Evolutionary conservation across 2,888 invertebrate species (phyloP).

Genomic region (Megalurothrips usitatus): DNA sequence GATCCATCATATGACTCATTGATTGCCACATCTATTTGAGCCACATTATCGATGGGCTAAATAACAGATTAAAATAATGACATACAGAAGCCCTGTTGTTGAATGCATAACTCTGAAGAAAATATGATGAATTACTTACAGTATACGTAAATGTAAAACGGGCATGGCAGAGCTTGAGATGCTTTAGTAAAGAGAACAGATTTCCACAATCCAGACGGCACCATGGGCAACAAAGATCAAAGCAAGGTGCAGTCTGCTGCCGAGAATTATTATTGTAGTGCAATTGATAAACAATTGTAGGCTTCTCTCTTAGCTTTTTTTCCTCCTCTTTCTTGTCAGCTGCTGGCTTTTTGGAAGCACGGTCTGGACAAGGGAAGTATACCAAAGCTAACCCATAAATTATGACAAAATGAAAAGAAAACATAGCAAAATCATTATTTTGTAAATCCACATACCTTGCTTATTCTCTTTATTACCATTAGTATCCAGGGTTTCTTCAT

Average conservation of each 20-base stretch:
- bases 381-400: conserved; percentile 13
- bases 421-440: neutral
- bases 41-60: conserved; percentile 70
- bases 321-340: conserved; percentile 30
- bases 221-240: conserved; percentile 94
- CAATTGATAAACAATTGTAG: conserved; percentile 92
- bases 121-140: conserved; percentile 52
- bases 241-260: conserved; percentile 91
- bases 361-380: neutral
- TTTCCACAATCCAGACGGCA: conserved; percentile 85
- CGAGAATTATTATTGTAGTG: conserved; percentile 90
- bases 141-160: conserved; percentile 90
- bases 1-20: conserved; percentile 94
- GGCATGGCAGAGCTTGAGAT: conserved; percentile 88
- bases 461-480: conserved; percentile 49
- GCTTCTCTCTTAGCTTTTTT: conserved; percentile 48
- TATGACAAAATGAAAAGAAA: neutral
- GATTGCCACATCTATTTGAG: conserved; percentile 89
- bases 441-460: conserved; percentile 44
- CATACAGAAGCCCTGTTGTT: neutral
- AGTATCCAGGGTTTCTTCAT: conserved; percentile 40
- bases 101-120: neutral
- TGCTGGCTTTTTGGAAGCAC: neutral
- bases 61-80: conserved; percentile 27
- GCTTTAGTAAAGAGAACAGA: conserved; percentile 85